Conservation (phyloP, 2,113 vertebrate species). For the Amia ocellicauda region DNA sequence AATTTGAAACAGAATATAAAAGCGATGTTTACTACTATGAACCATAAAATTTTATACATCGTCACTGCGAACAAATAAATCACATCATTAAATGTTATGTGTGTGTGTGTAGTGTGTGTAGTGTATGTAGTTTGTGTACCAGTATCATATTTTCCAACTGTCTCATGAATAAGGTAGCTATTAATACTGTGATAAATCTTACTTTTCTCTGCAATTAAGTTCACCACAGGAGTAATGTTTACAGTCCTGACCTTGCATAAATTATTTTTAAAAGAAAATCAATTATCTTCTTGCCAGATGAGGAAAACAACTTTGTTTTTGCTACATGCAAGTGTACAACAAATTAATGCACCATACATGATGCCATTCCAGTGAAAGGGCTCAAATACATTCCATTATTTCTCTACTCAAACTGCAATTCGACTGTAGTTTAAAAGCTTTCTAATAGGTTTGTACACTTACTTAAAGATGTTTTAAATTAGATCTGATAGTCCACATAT, state of each 20-base stretch:
- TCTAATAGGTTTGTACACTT: background rate
- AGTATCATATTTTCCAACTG: too few species aligned
- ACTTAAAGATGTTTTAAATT: conserved; percentile 9
- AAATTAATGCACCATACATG: background rate
- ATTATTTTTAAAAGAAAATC: conserved; percentile 9
- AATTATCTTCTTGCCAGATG: background rate
- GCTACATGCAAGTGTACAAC: background rate
- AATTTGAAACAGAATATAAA: too few species aligned
- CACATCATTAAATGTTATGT: too few species aligned
- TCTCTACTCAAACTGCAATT: background rate
- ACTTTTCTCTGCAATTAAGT: background rate
- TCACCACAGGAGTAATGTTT: conserved; percentile 1
- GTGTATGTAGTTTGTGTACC: too few species aligned
- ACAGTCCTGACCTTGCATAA: background rate
- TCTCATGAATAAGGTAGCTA: too few species aligned
- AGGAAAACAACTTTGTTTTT: conserved; percentile 3
- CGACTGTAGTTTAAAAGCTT: conserved; percentile 1
- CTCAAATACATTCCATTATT: background rate
- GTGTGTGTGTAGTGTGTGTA: too few species aligned
- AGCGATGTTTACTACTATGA: too few species aligned
- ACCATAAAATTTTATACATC: too few species aligned
- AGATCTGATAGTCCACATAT: background rate
- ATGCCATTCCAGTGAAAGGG: background rate
- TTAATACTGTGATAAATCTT: too few species aligned
- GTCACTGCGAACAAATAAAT: too few species aligned